Evolutionary conservation across 2,888 invertebrate species (phyloP), one percentile per base, ranked within the genome.

Genomic region (Idaea biselata): DNA sequence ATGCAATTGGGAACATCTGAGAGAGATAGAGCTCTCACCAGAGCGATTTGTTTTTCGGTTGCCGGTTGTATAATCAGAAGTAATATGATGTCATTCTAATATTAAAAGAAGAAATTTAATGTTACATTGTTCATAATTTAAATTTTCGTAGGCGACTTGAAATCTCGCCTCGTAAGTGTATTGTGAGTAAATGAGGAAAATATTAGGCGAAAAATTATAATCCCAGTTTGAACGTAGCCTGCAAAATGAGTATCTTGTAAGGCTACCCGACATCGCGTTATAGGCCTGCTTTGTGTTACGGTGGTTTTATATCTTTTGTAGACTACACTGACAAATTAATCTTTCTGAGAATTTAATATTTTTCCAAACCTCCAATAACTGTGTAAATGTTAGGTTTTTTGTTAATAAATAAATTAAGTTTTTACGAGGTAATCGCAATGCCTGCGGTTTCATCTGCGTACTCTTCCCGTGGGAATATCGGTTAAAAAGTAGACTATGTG

Each of bases 181-280:
- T 32, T 4, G 32, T 32, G 32, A 32, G 11, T 44, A 44, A 44
- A 11, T 44, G 44, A 44, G 44, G 44, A 44, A 44, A 44, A 44
- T 44, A 44, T 44, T 44, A 44, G 44, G 11, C 44, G 44, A 14
- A 44, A 44, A 44, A 44, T 44, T 44, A 44, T 44, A 44, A 44
- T 44, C 44, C 44, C 44, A 44, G 44, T 44, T 14, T 14, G 44
- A 44, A 44, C 11, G 14, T 44, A 14, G 44, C 44, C 44, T 6
- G 44, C 44, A 44, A 44, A 44, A 44, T 44, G 44, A 44, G 44
- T 44, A 44, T 44, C 44, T 44, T 44, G 44, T 44, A 44, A 44
- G 44, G 44, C 44, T 44, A 44, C 44, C 11, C 44, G 44, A 6
- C 44, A 11, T 44, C 44, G 44, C 44, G 44, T 7, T 44, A 44